phyloP scores from a whole-genome alignment of 2,113 vertebrate genomes.

The Eulemur rufifrons region DNA sequence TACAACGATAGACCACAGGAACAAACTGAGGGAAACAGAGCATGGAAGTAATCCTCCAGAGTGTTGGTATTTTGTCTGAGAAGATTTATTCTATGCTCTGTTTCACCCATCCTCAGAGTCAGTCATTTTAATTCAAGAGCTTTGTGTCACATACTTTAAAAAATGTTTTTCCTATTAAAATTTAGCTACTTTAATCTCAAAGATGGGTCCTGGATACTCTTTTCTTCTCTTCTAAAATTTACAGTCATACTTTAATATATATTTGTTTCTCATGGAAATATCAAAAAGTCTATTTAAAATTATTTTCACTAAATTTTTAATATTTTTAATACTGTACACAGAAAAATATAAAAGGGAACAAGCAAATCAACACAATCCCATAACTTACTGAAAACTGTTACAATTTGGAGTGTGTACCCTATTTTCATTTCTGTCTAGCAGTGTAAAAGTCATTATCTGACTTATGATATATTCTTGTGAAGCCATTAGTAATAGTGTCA shows the following conservation, averaged over 20 bases:
- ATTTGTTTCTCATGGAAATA: background rate
- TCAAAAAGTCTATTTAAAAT: background rate
- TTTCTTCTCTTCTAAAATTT: background rate
- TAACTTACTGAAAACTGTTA: background rate
- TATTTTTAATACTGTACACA: background rate
- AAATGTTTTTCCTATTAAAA: constrained; percentile 25
- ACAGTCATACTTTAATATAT: background rate
- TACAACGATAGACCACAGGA: constrained; percentile 71
- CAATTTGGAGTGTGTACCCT: background rate
- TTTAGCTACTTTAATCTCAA: constrained; percentile 47
- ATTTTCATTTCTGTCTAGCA: background rate
- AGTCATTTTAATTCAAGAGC: constrained; percentile 74
- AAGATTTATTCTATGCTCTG: constrained; percentile 82
- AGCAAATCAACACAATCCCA: background rate
- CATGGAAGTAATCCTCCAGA: constrained; percentile 78
- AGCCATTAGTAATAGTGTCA: background rate
- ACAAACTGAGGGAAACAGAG: constrained; percentile 74
- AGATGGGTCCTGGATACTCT: background rate
- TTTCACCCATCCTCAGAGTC: constrained; percentile 70
- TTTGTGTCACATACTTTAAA: constrained; percentile 52
- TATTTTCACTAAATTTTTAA: background rate
- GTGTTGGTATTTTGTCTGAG: constrained; percentile 77
- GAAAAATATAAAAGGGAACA: background rate
- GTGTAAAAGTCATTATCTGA: background rate
- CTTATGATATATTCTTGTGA: background rate